A percentile compares a stretch with the other conserved stretches of the same genome.
Evolutionary conservation across 1,140 invertebrate species (phyloP).

Genomic region (Brachionus plicatilis): DNA sequence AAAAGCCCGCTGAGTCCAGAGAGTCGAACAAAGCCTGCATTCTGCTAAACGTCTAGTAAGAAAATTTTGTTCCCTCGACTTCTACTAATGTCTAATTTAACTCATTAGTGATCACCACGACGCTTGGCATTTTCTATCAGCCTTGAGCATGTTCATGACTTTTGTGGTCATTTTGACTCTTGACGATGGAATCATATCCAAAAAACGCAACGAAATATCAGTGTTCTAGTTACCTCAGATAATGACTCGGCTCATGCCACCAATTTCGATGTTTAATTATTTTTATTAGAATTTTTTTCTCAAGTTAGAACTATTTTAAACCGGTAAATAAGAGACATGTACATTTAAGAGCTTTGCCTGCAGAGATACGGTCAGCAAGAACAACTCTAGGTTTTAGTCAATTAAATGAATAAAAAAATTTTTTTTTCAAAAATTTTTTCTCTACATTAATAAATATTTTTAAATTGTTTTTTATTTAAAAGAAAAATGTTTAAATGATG

Average conservation of each 20-base stretch:
- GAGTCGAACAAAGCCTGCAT: conserved; percentile 69
- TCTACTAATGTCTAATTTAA: background rate
- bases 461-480: background rate
- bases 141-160: conserved; percentile 76
- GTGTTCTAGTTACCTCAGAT: conserved; percentile 5
- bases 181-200: conserved; percentile 36
- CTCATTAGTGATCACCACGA: conserved; percentile 68
- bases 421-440: background rate
- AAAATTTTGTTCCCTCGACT: background rate
- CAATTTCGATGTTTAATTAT: background rate
- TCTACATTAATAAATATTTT: background rate
- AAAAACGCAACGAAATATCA: conserved; percentile 22
- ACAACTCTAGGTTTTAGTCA: background rate
- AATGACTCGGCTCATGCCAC: background rate
- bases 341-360: background rate
- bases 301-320: background rate
- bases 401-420: background rate
- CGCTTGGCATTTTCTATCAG: conserved; percentile 81
- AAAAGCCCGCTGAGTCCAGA: conserved; percentile 68
- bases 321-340: background rate
- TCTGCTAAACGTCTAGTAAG: conserved; percentile 66
- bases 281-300: background rate
- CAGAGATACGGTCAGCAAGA: background rate
- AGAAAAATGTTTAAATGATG: background rate
- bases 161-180: conserved; percentile 59